Conservation (phyloP, 1,140 invertebrate species). For the Augochlora pura region DNA sequence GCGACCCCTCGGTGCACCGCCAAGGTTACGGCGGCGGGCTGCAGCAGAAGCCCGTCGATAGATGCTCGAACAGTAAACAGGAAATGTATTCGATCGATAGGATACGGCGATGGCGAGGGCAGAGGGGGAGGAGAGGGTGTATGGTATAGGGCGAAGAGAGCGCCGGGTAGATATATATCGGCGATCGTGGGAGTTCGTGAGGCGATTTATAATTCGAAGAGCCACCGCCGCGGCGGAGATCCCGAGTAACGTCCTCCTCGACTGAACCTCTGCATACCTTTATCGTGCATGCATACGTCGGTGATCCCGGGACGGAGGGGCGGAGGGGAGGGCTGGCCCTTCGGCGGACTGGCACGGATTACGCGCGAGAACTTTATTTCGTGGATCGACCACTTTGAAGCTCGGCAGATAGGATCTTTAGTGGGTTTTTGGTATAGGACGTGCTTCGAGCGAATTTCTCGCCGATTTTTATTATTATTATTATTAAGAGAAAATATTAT, state of each 20-base stretch:
- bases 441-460: no score
- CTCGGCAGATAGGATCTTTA: no score
- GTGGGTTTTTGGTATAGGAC: no score
- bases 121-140: slow-evolving; percentile 26
- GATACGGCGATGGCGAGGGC: background rate
- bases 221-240: slow-evolving; percentile 45
- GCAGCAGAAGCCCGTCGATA: slow-evolving; percentile 52
- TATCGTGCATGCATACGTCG: background rate
- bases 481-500: no score
- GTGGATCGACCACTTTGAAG: background rate
- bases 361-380: background rate
- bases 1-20: slow-evolving; percentile 54
- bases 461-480: no score
- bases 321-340: no score
- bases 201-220: slow-evolving; percentile 66
- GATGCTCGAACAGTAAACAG: slow-evolving; percentile 61
- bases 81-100: slow-evolving; percentile 61
- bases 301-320: no score
- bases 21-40: slow-evolving; percentile 55
- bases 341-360: background rate
- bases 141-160: no score
- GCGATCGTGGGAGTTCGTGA: slow-evolving; percentile 63
- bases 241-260: slow-evolving; percentile 49
- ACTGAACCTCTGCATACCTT: background rate
- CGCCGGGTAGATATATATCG: slow-evolving; percentile 61